Percentiles rank a stretch among this genome's conserved stretches.
phyloP scores from a whole-genome alignment of 2,888 invertebrate genomes.

The Coleophora deauratella region DNA sequence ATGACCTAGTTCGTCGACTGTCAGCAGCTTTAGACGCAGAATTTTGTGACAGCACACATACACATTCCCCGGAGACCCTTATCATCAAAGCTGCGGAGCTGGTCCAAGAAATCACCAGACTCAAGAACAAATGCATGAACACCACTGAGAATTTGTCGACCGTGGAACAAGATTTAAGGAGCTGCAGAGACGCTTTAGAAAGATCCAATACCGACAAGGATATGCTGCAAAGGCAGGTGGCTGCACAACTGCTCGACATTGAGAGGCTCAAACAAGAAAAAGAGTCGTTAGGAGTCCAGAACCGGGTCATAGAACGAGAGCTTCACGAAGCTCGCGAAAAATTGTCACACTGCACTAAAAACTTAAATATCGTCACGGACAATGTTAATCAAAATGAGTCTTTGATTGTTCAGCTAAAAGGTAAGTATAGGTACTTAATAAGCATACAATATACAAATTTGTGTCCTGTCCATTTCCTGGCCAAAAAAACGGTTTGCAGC shows the following conservation, averaged over 20 bases:
- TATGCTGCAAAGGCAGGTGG: constrained; percentile 81
- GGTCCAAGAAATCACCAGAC: constrained; percentile 80
- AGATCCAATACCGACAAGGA: constrained; percentile 81
- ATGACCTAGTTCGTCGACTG: constrained; percentile 82
- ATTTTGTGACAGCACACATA: constrained; percentile 77
- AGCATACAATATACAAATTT: no score
- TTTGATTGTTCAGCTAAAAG: constrained; percentile 78
- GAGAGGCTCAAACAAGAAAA: constrained; percentile 85
- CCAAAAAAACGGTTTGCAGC: no score
- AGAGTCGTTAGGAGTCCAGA: constrained; percentile 81
- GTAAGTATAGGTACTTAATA: constrained; percentile 39
- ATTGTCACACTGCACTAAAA: constrained; percentile 76
- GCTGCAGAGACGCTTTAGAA: constrained; percentile 78
- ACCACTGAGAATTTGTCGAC: constrained; percentile 75
- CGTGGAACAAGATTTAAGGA: constrained; percentile 78
- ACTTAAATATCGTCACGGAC: constrained; percentile 78
- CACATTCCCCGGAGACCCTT: constrained; percentile 79
- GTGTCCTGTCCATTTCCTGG: no score
- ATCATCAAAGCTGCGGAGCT: constrained; percentile 86
- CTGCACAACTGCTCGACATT: constrained; percentile 80
- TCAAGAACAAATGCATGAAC: constrained; percentile 76
- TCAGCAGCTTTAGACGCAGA: constrained; percentile 82
- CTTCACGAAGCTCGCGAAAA: constrained; percentile 80
- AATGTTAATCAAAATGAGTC: constrained; percentile 81
- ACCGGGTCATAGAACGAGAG: constrained; percentile 83